Evolutionary conservation across 1,140 invertebrate genomes (phyloP).

Genomic region (Dinoponera quadriceps): DNA sequence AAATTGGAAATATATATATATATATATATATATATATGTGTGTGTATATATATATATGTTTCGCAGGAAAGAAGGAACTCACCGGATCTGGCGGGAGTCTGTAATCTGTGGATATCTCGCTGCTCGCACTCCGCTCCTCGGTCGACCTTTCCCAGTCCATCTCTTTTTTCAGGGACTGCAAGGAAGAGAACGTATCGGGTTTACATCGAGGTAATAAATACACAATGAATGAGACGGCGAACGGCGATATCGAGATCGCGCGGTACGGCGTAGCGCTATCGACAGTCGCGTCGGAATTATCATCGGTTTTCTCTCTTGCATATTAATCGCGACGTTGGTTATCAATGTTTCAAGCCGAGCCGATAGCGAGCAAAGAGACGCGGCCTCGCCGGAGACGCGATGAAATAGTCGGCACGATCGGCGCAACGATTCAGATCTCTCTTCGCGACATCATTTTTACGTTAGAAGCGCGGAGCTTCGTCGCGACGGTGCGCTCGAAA

Average conservation of each 20-base stretch:
- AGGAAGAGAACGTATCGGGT: conserved; percentile 66
- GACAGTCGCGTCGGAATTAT: conserved; percentile 23
- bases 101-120: conserved; percentile 92
- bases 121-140: conserved; percentile 90
- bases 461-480: too few relatives aligned
- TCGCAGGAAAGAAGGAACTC: conserved; percentile 84
- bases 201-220: conserved; percentile 67
- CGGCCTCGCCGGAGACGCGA: neutral
- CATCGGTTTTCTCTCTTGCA: neutral
- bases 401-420: neutral
- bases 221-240: conserved; percentile 24
- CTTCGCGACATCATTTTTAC: too few relatives aligned
- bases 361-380: neutral
- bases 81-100: conserved; percentile 93
- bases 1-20: conserved; percentile 47
- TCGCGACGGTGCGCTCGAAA: too few relatives aligned
- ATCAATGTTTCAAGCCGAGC: conserved; percentile 7
- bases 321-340: conserved; percentile 18
- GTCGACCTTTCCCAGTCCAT: conserved; percentile 92
- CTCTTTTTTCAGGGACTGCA: conserved; percentile 95
- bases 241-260: conserved; percentile 32
- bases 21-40: conserved; percentile 62
- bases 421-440: neutral
- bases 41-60: conserved; percentile 32
- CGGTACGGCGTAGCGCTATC: neutral